These are phyloP conservation scores for Macrochelys suwanniensis DNA, from an alignment of 2,797 vertebrate species.

Conservation along the genomic window DNA sequence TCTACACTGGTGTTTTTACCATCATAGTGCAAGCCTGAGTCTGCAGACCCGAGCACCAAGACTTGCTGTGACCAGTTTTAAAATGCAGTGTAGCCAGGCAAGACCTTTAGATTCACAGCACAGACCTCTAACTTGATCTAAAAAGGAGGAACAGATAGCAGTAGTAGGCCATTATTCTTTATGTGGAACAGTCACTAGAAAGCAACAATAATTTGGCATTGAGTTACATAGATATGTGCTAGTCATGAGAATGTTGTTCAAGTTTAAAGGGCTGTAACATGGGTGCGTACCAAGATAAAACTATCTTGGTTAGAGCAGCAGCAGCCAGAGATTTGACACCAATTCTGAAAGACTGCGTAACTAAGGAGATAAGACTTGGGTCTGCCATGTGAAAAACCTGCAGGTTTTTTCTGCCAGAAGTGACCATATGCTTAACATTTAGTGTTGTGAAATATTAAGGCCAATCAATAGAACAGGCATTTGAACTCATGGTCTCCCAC, in stretches of 20 bases:
- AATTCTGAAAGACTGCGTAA: slow-evolving; percentile 4
- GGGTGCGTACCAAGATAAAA: not conserved
- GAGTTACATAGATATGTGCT: not conserved
- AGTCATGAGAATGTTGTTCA: not conserved
- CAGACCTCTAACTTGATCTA: not conserved
- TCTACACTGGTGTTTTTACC: not conserved
- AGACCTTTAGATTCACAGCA: not conserved
- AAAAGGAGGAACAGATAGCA: not conserved
- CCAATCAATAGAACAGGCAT: not conserved
- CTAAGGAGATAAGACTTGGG: not conserved
- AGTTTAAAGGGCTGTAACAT: not conserved
- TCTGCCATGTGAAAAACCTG: not conserved
- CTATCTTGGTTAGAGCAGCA: slow-evolving; percentile 20
- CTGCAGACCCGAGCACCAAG: not conserved
- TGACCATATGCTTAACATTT: not conserved
- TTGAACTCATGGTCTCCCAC: not conserved
- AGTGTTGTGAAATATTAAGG: not conserved
- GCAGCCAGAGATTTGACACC: not conserved
- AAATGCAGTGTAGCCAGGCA: not conserved
- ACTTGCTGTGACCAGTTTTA: no score
- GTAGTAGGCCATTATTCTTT: slow-evolving; percentile 16
- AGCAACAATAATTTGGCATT: slow-evolving; percentile 31
- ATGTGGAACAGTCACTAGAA: not conserved
- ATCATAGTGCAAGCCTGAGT: not conserved
- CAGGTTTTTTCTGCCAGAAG: not conserved